phyloP scores from a whole-genome alignment of 2,888 invertebrate species.

The Brenthis ino region DNA sequence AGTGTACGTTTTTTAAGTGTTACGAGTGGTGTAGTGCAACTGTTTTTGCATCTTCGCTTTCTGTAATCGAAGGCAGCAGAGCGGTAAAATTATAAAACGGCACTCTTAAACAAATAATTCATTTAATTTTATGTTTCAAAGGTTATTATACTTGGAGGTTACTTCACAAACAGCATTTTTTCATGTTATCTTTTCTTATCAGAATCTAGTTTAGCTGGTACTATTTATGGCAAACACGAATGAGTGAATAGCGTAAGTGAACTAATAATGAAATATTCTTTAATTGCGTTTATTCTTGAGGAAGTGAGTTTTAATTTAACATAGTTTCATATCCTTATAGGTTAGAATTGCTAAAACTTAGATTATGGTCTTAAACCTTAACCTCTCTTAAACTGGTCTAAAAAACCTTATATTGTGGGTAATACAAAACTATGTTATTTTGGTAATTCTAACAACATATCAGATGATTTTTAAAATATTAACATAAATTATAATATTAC shows the following conservation, averaged over 20 bases:
- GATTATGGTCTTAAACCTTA: no score
- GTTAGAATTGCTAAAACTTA: background rate
- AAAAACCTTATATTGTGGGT: no score
- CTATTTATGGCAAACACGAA: slow-evolving; percentile 14
- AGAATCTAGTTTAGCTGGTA: slow-evolving; percentile 26
- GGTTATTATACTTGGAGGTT: background rate
- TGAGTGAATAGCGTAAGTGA: slow-evolving; percentile 11
- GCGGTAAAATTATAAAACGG: slow-evolving; percentile 57
- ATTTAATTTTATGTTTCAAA: background rate
- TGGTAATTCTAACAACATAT: no score
- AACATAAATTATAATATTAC: no score
- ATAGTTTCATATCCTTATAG: background rate
- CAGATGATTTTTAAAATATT: no score
- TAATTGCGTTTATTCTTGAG: no score
- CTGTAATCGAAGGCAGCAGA: slow-evolving; percentile 63
- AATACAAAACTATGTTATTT: no score
- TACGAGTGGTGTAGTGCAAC: slow-evolving; percentile 17
- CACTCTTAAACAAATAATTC: slow-evolving; percentile 48
- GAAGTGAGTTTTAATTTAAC: background rate
- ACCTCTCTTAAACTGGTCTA: no score
- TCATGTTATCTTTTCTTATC: slow-evolving; percentile 35
- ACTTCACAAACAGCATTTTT: slow-evolving; percentile 3
- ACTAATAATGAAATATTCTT: background rate
- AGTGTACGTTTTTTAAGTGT: slow-evolving; percentile 3
- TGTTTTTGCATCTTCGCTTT: slow-evolving; percentile 56